These are phyloP conservation scores for Tiliqua scincoides DNA, from an alignment of 2,113 vertebrate genomes.

Conservation along the genomic window DNA sequence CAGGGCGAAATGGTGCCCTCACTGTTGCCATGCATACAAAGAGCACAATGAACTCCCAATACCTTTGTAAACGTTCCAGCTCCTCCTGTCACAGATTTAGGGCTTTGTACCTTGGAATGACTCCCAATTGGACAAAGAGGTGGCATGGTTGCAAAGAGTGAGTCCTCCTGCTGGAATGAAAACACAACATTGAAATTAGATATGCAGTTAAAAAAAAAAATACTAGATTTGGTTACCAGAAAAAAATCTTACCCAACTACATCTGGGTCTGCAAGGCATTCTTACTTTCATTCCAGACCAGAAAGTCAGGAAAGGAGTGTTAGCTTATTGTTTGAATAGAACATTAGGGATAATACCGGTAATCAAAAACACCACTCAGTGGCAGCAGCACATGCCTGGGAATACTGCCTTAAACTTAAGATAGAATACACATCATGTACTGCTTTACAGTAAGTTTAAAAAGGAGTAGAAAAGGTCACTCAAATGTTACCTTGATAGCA, in stretches of 20 bases:
- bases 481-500: slow-evolving; percentile 88
- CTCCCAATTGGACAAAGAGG: slow-evolving; percentile 87
- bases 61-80: slow-evolving; percentile 87
- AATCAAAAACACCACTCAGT: slow-evolving; percentile 32
- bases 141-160: slow-evolving; percentile 85
- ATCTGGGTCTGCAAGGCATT: neutral
- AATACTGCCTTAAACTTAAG: neutral
- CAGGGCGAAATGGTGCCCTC: neutral
- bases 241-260: neutral
- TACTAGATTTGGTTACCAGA: neutral
- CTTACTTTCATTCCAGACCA: neutral
- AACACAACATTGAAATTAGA: slow-evolving; percentile 19
- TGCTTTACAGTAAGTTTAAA: neutral
- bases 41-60: neutral
- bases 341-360: neutral
- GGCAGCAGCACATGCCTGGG: neutral
- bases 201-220: slow-evolving; percentile 10
- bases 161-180: slow-evolving; percentile 80
- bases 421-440: neutral
- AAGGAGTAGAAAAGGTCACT: neutral
- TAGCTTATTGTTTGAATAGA: neutral
- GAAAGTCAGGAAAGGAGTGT: neutral
- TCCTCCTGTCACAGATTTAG: slow-evolving; percentile 81
- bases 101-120: slow-evolving; percentile 83
- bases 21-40: neutral